Evolutionary conservation across 2,113 vertebrate genomes (phyloP).

Genomic region (Butastur rufipennis): DNA sequence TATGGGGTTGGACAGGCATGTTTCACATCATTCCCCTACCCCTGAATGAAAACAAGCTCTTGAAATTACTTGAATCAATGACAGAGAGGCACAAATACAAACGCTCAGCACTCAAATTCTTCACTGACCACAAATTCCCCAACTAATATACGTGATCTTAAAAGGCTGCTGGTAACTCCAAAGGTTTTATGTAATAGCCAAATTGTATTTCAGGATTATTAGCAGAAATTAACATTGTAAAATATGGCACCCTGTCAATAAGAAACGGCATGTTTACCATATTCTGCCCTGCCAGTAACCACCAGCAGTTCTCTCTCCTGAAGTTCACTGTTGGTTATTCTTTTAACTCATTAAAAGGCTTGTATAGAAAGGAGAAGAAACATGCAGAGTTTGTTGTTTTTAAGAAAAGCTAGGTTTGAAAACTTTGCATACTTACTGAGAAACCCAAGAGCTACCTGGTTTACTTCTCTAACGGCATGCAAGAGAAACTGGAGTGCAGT

Average conservation of each 20-base stretch:
- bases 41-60: neutral
- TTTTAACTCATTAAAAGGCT: neutral
- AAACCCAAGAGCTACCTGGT: neutral
- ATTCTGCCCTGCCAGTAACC: neutral
- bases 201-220: neutral
- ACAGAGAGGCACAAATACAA: neutral
- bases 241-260: neutral
- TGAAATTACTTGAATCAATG: neutral
- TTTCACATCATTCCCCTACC: neutral
- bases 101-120: neutral
- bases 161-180: neutral
- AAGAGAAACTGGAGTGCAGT: neutral
- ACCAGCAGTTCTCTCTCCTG: neutral
- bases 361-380: neutral
- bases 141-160: neutral
- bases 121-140: neutral
- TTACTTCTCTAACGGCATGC: neutral
- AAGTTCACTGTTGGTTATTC: neutral
- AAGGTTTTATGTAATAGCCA: neutral
- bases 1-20: neutral
- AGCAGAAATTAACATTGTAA: neutral
- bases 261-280: neutral
- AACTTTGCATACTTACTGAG: neutral
- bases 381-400: neutral
- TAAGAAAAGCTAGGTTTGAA: neutral